Conservation (phyloP, 2,113 vertebrate species). For the Aramus guarauna region DNA sequence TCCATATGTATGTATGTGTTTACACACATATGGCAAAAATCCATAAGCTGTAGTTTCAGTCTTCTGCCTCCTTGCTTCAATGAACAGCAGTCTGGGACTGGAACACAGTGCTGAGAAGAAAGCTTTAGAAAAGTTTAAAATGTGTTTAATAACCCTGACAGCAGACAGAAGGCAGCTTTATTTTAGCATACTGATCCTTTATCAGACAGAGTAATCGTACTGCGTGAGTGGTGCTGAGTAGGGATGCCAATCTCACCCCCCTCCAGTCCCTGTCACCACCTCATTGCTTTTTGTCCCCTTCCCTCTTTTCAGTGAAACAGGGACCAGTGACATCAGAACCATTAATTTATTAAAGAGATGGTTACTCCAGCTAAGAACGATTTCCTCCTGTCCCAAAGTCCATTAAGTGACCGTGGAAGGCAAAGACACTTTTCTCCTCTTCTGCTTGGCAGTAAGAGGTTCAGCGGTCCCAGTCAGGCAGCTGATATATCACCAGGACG, state of each 20-base stretch:
- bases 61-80: not conserved
- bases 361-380: not conserved
- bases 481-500: not conserved
- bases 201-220: not conserved
- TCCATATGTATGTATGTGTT: not conserved
- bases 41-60: not conserved
- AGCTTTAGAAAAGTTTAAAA: not conserved
- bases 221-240: not conserved
- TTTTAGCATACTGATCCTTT: not conserved
- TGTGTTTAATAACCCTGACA: not conserved
- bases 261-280: not conserved
- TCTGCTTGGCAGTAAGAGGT: not conserved
- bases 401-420: not conserved
- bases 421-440: not conserved
- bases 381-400: not conserved
- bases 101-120: not conserved
- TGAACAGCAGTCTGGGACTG: not conserved
- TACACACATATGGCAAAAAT: not conserved
- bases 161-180: not conserved
- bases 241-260: not conserved
- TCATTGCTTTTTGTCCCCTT: not conserved
- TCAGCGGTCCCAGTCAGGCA: not conserved
- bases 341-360: not conserved
- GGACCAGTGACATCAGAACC: not conserved
- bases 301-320: not conserved